Conservation (phyloP, 2,113 vertebrate species). For the Sciurus niger region DNA sequence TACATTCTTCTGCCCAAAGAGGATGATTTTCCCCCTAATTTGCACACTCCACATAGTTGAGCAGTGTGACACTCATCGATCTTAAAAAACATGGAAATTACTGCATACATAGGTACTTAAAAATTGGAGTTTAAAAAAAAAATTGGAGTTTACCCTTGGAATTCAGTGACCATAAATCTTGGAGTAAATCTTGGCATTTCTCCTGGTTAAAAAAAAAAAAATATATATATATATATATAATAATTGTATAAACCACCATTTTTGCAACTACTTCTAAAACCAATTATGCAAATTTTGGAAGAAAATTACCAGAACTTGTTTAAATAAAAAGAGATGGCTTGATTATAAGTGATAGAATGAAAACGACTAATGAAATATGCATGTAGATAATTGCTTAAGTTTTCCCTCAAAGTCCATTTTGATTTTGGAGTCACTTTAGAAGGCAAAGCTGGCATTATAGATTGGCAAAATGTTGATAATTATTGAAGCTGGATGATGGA, state of each 20-base stretch:
- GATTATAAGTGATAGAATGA: background rate
- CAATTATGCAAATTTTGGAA: conserved; percentile 10
- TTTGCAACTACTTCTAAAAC: conserved; percentile 13
- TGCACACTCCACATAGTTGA: background rate
- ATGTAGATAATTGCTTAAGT: background rate
- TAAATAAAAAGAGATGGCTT: conserved; percentile 32
- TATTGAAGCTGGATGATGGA: background rate
- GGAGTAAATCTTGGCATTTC: background rate
- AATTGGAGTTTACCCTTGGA: background rate
- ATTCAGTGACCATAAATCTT: background rate
- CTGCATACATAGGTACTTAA: background rate
- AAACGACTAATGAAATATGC: background rate
- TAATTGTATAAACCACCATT: background rate
- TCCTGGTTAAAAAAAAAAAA: background rate
- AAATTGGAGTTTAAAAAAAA: background rate
- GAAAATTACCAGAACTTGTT: conserved; percentile 14
- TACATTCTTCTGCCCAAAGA: background rate
- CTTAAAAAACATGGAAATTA: background rate
- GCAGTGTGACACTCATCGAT: background rate
- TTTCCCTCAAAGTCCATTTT: background rate
- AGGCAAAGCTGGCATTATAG: background rate
- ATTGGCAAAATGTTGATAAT: background rate
- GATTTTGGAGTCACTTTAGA: conserved; percentile 8
- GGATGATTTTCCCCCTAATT: background rate
- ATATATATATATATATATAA: background rate